These are phyloP conservation scores for Uropsilus gracilis DNA, from an alignment of 2,113 vertebrate genomes.

Conservation along the genomic window DNA sequence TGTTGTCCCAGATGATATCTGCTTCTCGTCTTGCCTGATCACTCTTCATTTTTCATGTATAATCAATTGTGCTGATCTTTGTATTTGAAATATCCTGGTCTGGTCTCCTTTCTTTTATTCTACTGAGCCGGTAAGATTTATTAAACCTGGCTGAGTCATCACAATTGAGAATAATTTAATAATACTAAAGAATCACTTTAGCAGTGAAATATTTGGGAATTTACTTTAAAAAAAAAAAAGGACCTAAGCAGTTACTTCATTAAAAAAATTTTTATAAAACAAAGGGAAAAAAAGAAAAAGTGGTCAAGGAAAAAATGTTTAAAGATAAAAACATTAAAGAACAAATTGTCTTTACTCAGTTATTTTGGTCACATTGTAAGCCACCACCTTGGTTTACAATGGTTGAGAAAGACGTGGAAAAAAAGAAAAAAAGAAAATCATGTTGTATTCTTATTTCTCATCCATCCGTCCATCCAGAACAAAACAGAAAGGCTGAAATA, in stretches of 20 bases:
- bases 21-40: background rate
- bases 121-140: slow-evolving; percentile 28
- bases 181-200: background rate
- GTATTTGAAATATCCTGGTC: slow-evolving; percentile 40
- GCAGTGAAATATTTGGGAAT: slow-evolving; percentile 2
- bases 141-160: slow-evolving; percentile 11
- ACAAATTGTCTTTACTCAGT: background rate
- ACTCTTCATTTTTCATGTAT: background rate
- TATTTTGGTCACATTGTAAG: background rate
- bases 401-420: background rate
- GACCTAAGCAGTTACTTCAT: background rate
- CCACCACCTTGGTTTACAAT: background rate
- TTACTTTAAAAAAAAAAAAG: background rate
- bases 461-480: slow-evolving; percentile 29
- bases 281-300: no score
- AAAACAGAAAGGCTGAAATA: slow-evolving; percentile 56
- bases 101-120: background rate
- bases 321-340: no score
- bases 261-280: no score
- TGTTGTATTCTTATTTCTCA: slow-evolving; percentile 54
- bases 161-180: slow-evolving; percentile 21
- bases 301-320: background rate
- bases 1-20: background rate
- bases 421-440: background rate
- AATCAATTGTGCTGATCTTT: background rate